Evolutionary conservation across 2,113 vertebrate genomes (phyloP).

Genomic region (Petrocephalus zakoni): DNA sequence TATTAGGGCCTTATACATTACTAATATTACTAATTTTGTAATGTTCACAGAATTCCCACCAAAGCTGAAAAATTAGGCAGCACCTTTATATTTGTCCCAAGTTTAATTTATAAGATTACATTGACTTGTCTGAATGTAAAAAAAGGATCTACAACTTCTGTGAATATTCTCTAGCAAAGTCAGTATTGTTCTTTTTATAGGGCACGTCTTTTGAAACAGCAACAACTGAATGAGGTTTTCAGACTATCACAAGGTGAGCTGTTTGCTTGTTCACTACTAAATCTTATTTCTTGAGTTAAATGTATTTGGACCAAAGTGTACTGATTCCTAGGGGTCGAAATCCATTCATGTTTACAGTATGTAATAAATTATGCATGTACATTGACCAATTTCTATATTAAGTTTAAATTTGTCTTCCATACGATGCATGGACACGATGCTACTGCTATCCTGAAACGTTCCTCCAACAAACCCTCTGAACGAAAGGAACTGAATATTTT

Average conservation of each 20-base stretch:
- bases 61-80: neutral
- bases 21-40: neutral
- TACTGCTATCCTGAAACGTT: neutral
- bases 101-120: neutral
- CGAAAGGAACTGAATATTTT: neutral
- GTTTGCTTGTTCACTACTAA: neutral
- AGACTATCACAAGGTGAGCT: neutral
- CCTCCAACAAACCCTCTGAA: neutral
- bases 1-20: too few species aligned
- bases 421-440: neutral
- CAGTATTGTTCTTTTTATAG: neutral
- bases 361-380: neutral
- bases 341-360: neutral
- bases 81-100: neutral
- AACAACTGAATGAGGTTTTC: neutral
- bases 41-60: neutral
- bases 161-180: neutral
- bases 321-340: neutral
- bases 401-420: neutral
- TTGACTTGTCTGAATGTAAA: neutral
- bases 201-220: neutral
- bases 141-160: neutral
- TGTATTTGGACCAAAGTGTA: neutral
- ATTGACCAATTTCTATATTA: neutral
- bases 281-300: neutral